Base-by-base conservation (phyloP, 2,888 invertebrate species). In the Ichneumoninae sp. region DNA sequence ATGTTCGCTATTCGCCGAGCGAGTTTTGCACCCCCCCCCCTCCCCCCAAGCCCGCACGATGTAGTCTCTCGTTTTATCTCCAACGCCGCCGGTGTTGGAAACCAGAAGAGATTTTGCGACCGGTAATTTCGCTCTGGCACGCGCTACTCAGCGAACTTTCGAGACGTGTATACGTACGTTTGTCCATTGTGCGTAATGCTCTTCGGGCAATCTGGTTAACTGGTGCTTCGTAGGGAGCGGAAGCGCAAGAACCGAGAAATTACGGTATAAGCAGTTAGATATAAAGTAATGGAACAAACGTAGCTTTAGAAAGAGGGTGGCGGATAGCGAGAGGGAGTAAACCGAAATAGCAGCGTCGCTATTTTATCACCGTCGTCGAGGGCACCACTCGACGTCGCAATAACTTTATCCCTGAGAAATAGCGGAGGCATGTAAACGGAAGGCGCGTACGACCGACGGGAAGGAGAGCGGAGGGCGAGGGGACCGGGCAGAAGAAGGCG, bases 401-500 rank as follows among this genome's bases (percentile, higher is more conserved):
- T 74, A 69, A 81, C 78, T 81, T 84, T 77, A 84, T 84, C 74
- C 78, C 72, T 78, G 70, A 84, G 78, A 78, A 84, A 80, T 84
- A 65, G 77, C 84, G 57, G 77, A 72, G 75, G 75, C 80, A 81
- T 81, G 82, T 81, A 75, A 84, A 81, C 80, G 81, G 80, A 75
- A 78, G 70, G 60, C 77, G 84, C 65, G 80, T 66, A 66, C 54
- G 66, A 77, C 50, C 13, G 44, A 40, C 44, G 47, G 19, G 10
- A 6, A 54, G 13, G 54, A 52, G 16, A 50, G 65, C 13, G 65
- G 54, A 50, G 44, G 65, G 44, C 30, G 79, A 57, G 30, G 33
- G 33, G 62, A 33, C 30, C 8, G 2, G n/a, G 62, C 10, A 30
- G 33, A 33, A 62, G 62, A 62, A 62, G 68, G 10, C 40, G 52